These are phyloP conservation scores for Benitochromis conjunctus DNA, from an alignment of 2,113 vertebrate genomes.

Conservation along the genomic window DNA sequence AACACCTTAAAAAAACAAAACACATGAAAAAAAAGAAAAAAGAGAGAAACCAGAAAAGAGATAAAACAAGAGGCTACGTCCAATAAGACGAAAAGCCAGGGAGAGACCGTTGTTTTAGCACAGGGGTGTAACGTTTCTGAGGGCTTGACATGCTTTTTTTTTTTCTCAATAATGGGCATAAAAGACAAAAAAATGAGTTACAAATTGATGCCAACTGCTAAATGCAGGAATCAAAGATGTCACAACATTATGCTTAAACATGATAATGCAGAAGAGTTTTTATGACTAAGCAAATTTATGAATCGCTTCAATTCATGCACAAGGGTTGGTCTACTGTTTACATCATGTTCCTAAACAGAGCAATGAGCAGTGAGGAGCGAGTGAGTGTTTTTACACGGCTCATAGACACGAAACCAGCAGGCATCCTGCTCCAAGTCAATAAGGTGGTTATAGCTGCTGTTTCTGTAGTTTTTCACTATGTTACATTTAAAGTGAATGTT, in stretches of 20 bases:
- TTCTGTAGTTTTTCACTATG: not conserved
- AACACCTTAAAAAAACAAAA: not conserved
- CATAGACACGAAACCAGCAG: conserved; percentile 27
- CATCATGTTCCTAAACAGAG: not conserved
- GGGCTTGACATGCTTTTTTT: not conserved
- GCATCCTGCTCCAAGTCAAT: not conserved
- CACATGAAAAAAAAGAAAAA: not conserved
- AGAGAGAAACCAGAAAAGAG: not conserved
- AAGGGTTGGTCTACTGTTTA: not conserved
- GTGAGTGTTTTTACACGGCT: conserved; percentile 19
- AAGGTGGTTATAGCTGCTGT: not conserved
- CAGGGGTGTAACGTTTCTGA: not conserved
- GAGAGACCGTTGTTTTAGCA: not conserved
- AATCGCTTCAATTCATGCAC: not conserved
- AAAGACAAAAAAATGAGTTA: conserved; percentile 10
- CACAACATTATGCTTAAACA: conserved; percentile 5
- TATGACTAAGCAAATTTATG: not conserved
- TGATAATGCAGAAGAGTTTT: not conserved
- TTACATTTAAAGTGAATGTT: not conserved
- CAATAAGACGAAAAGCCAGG: not conserved
- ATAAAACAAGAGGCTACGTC: not conserved
- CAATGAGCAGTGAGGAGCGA: not conserved
- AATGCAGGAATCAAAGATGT: not conserved
- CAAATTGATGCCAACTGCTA: conserved; percentile 5
- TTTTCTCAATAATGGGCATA: not conserved